A percentile compares a stretch with the other conserved stretches of the same genome.
phyloP scores from a whole-genome alignment of 2,888 invertebrate genomes.

The Argyra leucocephala region DNA sequence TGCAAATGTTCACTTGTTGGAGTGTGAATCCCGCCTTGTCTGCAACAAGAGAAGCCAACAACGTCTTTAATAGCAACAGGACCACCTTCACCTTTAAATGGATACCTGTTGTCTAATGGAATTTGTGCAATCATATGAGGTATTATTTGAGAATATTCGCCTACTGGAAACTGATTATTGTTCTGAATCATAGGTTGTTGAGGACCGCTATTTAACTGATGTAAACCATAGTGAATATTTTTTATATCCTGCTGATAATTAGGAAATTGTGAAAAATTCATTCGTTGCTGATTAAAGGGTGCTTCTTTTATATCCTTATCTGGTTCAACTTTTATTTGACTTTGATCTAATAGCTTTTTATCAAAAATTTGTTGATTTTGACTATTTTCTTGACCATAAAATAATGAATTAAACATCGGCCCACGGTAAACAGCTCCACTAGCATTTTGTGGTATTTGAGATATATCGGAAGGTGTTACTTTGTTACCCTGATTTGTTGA shows the following conservation, averaged over 20 bases:
- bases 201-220: conserved; percentile 27
- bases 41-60: conserved; percentile 62
- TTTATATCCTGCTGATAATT: conserved; percentile 16
- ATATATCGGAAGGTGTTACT: conserved; percentile 14
- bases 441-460: conserved; percentile 26
- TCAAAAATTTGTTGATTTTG: conserved; percentile 28
- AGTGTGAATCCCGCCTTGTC: conserved; percentile 61
- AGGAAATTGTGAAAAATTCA: conserved; percentile 33
- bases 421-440: conserved; percentile 39
- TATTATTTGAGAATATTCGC: neutral
- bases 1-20: conserved; percentile 63
- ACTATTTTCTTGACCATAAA: conserved; percentile 39
- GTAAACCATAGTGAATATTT: neutral
- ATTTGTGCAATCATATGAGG: conserved; percentile 6
- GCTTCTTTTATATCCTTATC: conserved; percentile 44
- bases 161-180: conserved; percentile 23
- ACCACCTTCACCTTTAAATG: conserved; percentile 61
- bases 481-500: conserved; percentile 26
- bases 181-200: conserved; percentile 34
- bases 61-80: conserved; percentile 53
- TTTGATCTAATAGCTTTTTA: conserved; percentile 20
- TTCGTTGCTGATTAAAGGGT: conserved; percentile 43
- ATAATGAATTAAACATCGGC: conserved; percentile 39
- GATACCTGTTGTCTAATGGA: conserved; percentile 38
- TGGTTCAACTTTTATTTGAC: conserved; percentile 30